Conservation (phyloP, 2,888 invertebrate genomes). For the Luperina testacea region DNA sequence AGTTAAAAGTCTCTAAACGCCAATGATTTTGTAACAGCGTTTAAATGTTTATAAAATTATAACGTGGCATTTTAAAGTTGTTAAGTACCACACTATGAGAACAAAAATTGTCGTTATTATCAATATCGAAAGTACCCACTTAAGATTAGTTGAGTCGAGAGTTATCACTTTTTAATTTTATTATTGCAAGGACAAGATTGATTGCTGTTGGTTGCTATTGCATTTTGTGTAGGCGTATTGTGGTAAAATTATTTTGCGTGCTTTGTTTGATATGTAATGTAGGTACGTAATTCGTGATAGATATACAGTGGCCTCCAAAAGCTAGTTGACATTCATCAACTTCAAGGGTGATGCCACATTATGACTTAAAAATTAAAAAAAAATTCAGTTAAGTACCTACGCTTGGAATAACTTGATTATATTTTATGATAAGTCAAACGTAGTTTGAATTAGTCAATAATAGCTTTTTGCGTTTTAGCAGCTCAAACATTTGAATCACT, state of each 20-base stretch:
- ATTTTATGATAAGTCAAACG: too few relatives aligned
- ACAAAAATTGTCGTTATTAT: background rate
- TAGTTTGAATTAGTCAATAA: too few relatives aligned
- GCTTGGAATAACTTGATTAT: too few relatives aligned
- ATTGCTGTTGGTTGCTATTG: conserved; percentile 21
- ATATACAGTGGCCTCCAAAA: too few relatives aligned
- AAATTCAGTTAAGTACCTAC: too few relatives aligned
- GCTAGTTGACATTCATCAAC: too few relatives aligned
- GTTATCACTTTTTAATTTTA: background rate
- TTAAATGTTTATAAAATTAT: background rate
- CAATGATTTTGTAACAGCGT: background rate
- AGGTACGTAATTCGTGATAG: background rate
- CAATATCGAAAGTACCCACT: background rate
- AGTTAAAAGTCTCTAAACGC: fast-evolving
- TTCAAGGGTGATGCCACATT: too few relatives aligned
- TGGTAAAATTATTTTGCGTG: background rate
- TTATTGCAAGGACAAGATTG: background rate
- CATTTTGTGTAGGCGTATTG: conserved; percentile 21
- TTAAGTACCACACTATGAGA: background rate
- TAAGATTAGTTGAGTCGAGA: background rate
- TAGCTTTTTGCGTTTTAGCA: too few relatives aligned
- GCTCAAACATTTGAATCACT: too few relatives aligned
- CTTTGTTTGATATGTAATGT: too few relatives aligned
- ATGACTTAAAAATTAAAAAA: too few relatives aligned
- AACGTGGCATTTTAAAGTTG: background rate